Evolutionary conservation across 2,888 invertebrate species (phyloP).

Genomic region (Polydesmus complanatus): DNA sequence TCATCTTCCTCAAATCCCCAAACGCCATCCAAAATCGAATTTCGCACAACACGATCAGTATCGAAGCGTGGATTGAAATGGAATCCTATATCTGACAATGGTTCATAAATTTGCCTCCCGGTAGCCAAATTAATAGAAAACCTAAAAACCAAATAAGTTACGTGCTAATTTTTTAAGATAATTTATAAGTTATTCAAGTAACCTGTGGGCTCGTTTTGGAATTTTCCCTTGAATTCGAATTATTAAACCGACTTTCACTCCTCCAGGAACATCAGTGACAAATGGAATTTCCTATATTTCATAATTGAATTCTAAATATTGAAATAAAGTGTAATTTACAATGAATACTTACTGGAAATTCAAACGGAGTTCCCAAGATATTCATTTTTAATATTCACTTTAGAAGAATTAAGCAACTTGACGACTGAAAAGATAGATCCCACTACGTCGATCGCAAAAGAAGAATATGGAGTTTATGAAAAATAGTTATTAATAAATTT

Average conservation of each 20-base stretch:
- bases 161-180: neutral
- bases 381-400: no score
- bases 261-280: constrained; percentile 4
- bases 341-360: constrained; percentile 2
- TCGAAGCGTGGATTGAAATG: constrained; percentile 71
- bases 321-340: neutral
- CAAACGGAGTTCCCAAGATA: neutral
- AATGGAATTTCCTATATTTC: constrained; percentile 11
- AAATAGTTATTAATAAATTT: no score
- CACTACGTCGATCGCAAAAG: no score
- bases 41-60: constrained; percentile 62
- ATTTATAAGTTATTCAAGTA: neutral
- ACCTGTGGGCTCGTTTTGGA: constrained; percentile 7
- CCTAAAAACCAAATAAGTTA: neutral
- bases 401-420: no score
- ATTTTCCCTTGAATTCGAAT: constrained; percentile 13
- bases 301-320: neutral
- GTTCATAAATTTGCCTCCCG: neutral
- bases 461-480: no score
- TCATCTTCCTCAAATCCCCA: constrained; percentile 68
- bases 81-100: constrained; percentile 47
- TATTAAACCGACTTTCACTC: constrained; percentile 9
- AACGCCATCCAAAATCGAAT: constrained; percentile 46
- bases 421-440: no score
- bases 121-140: constrained; percentile 11